A percentile compares a stretch with the other conserved stretches of the same genome.
phyloP scores from a whole-genome alignment of 2,888 invertebrate species.

The Drosophila nr. perissopoda region DNA sequence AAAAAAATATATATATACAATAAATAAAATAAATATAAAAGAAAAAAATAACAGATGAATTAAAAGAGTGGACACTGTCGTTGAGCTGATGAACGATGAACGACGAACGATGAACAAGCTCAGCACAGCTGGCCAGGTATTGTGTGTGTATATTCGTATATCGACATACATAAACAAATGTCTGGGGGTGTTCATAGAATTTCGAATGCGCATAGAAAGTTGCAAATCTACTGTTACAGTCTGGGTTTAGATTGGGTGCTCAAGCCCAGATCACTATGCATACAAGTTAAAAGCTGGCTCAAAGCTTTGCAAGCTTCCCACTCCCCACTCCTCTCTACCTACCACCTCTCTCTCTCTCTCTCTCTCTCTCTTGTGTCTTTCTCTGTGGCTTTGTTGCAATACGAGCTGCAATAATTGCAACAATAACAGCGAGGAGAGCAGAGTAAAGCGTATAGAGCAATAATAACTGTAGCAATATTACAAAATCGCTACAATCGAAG shows the following conservation, averaged over 20 bases:
- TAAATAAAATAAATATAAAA: slow-evolving; percentile 32
- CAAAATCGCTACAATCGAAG: slow-evolving; percentile 66
- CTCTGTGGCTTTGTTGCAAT: slow-evolving; percentile 71
- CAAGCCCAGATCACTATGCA: slow-evolving; percentile 42
- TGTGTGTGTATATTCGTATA: slow-evolving; percentile 1
- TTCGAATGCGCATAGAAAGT: slow-evolving; percentile 58
- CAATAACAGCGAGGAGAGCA: slow-evolving; percentile 55
- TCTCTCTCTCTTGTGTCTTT: slow-evolving; percentile 31
- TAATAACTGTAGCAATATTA: slow-evolving; percentile 78
- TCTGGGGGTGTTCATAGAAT: slow-evolving; percentile 52
- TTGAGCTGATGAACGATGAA: slow-evolving; percentile 41
- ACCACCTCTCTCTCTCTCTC: slow-evolving; percentile 14
- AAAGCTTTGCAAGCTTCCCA: slow-evolving; percentile 37
- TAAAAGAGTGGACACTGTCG: slow-evolving; percentile 40
- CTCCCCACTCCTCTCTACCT: slow-evolving; percentile 7
- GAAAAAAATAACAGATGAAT: slow-evolving; percentile 48
- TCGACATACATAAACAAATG: slow-evolving; percentile 15
- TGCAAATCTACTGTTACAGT: slow-evolving; percentile 52
- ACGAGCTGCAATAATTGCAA: slow-evolving; percentile 73
- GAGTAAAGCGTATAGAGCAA: slow-evolving; percentile 68
- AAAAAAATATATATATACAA: slow-evolving; percentile 11
- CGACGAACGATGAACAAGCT: neutral
- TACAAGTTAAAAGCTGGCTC: slow-evolving; percentile 40
- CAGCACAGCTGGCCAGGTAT: slow-evolving; percentile 50
- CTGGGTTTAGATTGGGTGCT: slow-evolving; percentile 16